Conservation (phyloP, 2,113 vertebrate species). For the Genyomyrus donnyi region DNA sequence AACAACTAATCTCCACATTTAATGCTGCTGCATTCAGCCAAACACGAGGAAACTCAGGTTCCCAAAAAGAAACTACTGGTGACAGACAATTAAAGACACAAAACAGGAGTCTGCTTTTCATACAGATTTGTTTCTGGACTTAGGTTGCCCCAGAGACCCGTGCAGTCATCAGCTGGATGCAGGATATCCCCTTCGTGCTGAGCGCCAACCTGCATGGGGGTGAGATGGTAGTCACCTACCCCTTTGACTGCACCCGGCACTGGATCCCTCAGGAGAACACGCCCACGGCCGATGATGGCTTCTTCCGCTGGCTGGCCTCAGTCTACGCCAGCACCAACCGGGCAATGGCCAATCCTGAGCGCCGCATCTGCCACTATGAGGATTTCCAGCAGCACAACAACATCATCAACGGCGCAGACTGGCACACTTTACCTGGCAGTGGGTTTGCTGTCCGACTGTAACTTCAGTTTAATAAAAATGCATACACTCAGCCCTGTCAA, state of each 20-base stretch:
- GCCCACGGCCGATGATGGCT: conserved; percentile 72
- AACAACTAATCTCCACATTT: background rate
- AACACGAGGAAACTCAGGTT: background rate
- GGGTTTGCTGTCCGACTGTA: conserved; percentile 43
- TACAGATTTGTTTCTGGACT: background rate
- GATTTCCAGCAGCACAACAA: conserved; percentile 74
- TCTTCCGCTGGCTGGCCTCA: conserved; percentile 88
- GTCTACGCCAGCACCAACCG: conserved; percentile 80
- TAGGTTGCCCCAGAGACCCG: conserved; percentile 85
- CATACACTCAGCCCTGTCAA: background rate
- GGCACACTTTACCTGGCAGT: conserved; percentile 94
- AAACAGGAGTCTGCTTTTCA: background rate
- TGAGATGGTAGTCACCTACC: conserved; percentile 87
- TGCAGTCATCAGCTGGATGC: conserved; percentile 91
- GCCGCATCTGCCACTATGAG: conserved; percentile 79
- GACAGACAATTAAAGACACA: background rate
- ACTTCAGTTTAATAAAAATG: background rate
- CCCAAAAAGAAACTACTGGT: background rate
- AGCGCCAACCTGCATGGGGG: conserved; percentile 90
- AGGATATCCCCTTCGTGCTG: conserved; percentile 86
- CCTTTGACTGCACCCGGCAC: conserved; percentile 82
- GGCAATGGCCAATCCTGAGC: conserved; percentile 71
- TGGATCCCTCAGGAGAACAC: conserved; percentile 81
- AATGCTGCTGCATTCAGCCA: background rate
- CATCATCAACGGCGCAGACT: conserved; percentile 89